Base-by-base conservation (phyloP, 2,888 invertebrate genomes). In the Volucella inflata region DNA sequence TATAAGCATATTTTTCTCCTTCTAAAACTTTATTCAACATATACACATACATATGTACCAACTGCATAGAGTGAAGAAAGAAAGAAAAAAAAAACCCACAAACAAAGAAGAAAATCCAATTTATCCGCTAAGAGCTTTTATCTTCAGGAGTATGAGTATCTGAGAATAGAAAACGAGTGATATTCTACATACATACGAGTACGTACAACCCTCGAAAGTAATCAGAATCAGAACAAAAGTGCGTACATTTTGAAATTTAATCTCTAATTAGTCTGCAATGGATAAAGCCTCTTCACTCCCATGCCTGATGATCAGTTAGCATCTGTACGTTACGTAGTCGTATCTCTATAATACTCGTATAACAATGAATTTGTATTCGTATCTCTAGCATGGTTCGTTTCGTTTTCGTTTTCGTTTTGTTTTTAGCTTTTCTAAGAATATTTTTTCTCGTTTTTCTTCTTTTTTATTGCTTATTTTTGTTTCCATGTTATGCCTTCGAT, bases 221-320 rank as follows among this genome's bases (percentile, higher is more conserved):
- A 71, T 72, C 55, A 40, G 60, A 68, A 77, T 78, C 60, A 51
- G 55, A 72, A 78, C 67, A 83, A 72, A 72, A 72, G 57, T 83
- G 72, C 72, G 78, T 78, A 72, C 67, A 76, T 78, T 78, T 83
- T 62, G 74, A 64, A 83, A 83, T 83, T 70, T 83, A 74, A 83
- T 83, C 78, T 79, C 74, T 83, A 83, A 83, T 83, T 83, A 83
- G 83, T 74, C 57, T 79, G 83, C 68, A 83, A 83, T 64, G 59
- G 30, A 78, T 70, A 51, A 40, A 50, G 62, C 55, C 68, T 42
- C 57, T 42, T 44, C 16, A 44, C 51, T 53, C 21, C 36, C 44
- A 42, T 17, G 17, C 21, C 17, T 14, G 50, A 59, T 44, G 16
- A n/a, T n/a, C n/a, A 50, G n/a, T 59, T 21, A 9, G 14, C n/a